Percentiles rank a stretch among this genome's conserved stretches.
Evolutionary conservation across 2,797 vertebrate genomes (phyloP).

Genomic region (Heteromormyrus szaboi): DNA sequence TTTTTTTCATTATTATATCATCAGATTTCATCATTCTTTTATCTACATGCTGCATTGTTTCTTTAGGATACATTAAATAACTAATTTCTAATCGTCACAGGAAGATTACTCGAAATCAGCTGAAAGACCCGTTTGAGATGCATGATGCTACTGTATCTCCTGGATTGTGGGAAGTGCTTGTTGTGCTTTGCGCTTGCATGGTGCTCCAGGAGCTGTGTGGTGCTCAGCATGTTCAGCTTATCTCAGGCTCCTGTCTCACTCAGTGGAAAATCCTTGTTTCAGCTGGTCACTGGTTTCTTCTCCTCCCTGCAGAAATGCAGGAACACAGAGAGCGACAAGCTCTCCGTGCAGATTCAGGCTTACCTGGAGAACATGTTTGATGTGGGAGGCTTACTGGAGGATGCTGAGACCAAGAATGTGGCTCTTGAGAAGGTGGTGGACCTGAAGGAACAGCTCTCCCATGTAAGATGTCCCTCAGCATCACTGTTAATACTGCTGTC

Average conservation of each 20-base stretch:
- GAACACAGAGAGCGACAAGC: conserved; percentile 94
- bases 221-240: not conserved
- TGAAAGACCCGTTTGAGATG: not conserved
- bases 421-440: conserved; percentile 97
- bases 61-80: not conserved
- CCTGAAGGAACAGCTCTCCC: conserved; percentile 92
- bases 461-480: conserved; percentile 64
- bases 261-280: not conserved
- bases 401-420: conserved; percentile 93
- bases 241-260: not conserved
- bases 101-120: not conserved
- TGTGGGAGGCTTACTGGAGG: conserved; percentile 89
- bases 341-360: conserved; percentile 95
- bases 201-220: not conserved
- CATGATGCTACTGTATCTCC: not conserved
- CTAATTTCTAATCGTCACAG: not conserved
- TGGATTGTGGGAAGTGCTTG: not conserved
- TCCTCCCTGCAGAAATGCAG: conserved; percentile 74
- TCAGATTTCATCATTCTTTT: not conserved
- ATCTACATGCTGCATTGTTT: not conserved
- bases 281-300: conserved; percentile 10
- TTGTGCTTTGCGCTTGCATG: not conserved
- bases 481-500: not conserved
- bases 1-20: not conserved
- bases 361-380: conserved; percentile 97